Conservation (phyloP, 1,140 invertebrate species). For the Bacillus rossius region DNA sequence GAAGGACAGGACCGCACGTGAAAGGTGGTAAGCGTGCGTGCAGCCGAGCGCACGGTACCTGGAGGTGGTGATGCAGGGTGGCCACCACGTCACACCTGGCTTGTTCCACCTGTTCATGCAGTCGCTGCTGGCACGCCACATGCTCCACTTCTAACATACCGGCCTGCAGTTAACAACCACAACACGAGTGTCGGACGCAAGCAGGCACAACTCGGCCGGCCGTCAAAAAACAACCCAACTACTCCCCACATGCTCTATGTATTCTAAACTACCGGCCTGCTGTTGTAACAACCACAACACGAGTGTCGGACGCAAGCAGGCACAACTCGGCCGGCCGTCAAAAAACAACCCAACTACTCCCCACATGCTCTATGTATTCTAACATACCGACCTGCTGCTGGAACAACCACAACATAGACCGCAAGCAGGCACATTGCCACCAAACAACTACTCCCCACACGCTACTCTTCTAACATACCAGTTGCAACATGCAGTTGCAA, state of each 20-base stretch:
- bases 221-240: too few relatives aligned
- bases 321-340: too few relatives aligned
- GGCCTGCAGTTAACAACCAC: constrained; percentile 43
- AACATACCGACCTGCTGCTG: constrained; percentile 39
- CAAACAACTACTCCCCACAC: too few relatives aligned
- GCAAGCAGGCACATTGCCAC: constrained; percentile 20
- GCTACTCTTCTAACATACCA: constrained; percentile 34
- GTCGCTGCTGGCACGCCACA: constrained; percentile 35
- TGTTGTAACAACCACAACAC: constrained; percentile 45
- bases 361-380: constrained; percentile 35
- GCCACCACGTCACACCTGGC: constrained; percentile 53
- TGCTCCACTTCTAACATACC: constrained; percentile 34
- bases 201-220: too few relatives aligned
- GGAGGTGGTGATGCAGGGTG: constrained; percentile 52
- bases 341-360: too few relatives aligned
- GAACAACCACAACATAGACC: constrained; percentile 41
- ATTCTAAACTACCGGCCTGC: constrained; percentile 35
- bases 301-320: constrained; percentile 27
- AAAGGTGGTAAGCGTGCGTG: too few relatives aligned
- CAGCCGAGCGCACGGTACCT: constrained; percentile 47
- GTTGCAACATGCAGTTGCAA: too few relatives aligned
- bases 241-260: constrained; percentile 36
- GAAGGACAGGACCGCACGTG: too few relatives aligned
- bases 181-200: constrained; percentile 35
- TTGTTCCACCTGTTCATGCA: constrained; percentile 52